Evolutionary conservation across 2,113 vertebrate genomes (phyloP).

Genomic region (Tetraodon nigroviridis): DNA sequence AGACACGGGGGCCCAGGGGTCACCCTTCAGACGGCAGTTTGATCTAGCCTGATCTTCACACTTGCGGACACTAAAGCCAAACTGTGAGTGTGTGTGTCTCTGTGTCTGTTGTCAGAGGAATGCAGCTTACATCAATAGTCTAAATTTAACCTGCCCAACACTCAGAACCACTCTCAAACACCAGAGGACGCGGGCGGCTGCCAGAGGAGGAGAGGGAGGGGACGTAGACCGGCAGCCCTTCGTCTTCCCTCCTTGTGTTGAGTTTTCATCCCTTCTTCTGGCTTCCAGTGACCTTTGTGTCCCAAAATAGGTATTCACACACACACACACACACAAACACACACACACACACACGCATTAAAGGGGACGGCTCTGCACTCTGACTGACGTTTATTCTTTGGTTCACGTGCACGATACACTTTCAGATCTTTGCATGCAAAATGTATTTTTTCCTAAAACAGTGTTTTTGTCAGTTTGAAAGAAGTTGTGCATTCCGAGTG

Average conservation of each 20-base stretch:
- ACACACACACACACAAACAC: no score
- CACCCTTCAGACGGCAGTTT: constrained; percentile 61
- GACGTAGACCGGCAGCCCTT: constrained; percentile 4
- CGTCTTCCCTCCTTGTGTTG: constrained; percentile 16
- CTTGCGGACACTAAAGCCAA: constrained; percentile 81
- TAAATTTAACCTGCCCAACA: constrained; percentile 91
- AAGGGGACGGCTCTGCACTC: no score
- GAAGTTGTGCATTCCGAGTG: no score
- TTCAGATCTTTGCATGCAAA: no score
- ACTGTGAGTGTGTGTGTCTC: constrained; percentile 81
- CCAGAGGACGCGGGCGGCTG: constrained; percentile 50
- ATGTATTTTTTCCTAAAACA: no score
- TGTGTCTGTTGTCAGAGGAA: constrained; percentile 86
- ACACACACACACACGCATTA: no score
- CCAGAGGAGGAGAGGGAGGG: constrained; percentile 18
- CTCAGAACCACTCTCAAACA: constrained; percentile 71
- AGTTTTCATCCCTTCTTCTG: constrained; percentile 4
- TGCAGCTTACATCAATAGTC: constrained; percentile 94
- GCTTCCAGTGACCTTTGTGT: no score
- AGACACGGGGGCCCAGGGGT: constrained; percentile 64
- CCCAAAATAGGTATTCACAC: no score
- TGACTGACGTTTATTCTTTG: no score
- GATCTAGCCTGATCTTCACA: constrained; percentile 84
- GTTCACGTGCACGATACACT: no score
- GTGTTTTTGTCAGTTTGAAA: no score